Evolutionary conservation across 2,888 invertebrate genomes (phyloP).

Genomic region (Lasioglossum morio): DNA sequence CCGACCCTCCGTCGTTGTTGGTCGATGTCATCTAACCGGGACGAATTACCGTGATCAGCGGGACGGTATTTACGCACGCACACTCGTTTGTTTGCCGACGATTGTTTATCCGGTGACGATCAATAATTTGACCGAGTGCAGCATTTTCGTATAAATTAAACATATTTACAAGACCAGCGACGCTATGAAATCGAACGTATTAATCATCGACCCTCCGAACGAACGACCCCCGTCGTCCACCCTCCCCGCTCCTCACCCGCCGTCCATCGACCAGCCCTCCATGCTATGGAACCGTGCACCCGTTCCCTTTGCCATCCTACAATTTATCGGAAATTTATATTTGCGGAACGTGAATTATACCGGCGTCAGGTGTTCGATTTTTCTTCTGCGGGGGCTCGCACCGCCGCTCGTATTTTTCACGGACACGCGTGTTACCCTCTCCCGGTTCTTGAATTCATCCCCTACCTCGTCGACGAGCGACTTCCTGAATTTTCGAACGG

Average conservation of each 20-base stretch:
- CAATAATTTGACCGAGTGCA: conserved; percentile 50
- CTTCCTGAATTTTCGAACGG: neutral
- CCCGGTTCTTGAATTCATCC: conserved; percentile 18
- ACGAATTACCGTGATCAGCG: conserved; percentile 15
- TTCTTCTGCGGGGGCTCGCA: conserved; percentile 20
- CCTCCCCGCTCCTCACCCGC: neutral
- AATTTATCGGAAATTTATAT: conserved; percentile 61
- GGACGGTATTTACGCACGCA: conserved; percentile 32
- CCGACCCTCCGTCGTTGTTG: neutral
- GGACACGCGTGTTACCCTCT: conserved; percentile 25
- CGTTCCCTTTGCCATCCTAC: conserved; percentile 12
- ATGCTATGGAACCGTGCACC: neutral
- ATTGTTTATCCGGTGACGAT: conserved; percentile 55
- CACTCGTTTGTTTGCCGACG: conserved; percentile 46
- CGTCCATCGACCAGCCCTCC: neutral
- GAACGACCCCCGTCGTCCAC: neutral
- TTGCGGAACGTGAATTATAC: conserved; percentile 59
- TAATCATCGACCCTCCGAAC: conserved; percentile 42
- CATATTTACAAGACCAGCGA: conserved; percentile 44
- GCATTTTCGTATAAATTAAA: conserved; percentile 60
- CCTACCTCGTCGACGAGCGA: neutral
- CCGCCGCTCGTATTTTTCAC: conserved; percentile 41
- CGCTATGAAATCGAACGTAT: conserved; percentile 51
- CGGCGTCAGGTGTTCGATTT: conserved; percentile 60
- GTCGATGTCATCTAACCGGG: conserved; percentile 14